phyloP scores from a whole-genome alignment of 2,113 vertebrate genomes.

The Tenebrosternarchus preto region DNA sequence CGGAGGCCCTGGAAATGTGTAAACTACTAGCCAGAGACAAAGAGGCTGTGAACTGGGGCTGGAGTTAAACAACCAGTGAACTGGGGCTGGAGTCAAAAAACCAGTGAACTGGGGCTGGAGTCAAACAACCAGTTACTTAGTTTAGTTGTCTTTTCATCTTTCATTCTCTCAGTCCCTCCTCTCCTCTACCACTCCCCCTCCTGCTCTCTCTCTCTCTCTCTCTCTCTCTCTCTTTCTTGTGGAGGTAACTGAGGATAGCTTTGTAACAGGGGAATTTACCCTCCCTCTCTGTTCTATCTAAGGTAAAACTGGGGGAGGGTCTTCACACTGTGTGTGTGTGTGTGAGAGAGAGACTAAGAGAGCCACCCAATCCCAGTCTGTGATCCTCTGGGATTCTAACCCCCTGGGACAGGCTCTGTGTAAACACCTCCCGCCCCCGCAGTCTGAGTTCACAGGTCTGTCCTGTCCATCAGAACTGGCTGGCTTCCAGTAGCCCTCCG shows the following conservation, averaged over 20 bases:
- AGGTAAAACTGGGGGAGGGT: constrained; percentile 38
- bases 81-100: not conserved
- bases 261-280: constrained; percentile 48
- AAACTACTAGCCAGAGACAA: constrained; percentile 9
- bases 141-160: constrained; percentile 18
- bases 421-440: constrained; percentile 56
- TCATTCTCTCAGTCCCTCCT: too few species aligned
- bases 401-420: constrained; percentile 67
- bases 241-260: constrained; percentile 14
- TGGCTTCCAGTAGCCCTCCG: not conserved
- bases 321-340: constrained; percentile 34
- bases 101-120: not conserved
- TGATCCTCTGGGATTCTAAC: constrained; percentile 67
- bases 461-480: too few species aligned
- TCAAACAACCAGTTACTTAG: constrained; percentile 39
- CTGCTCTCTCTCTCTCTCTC: constrained; percentile 14
- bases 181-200: not conserved
- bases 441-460: too few species aligned
- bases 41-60: not conserved
- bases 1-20: not conserved
- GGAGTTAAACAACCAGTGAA: constrained; percentile 25
- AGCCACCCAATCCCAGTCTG: constrained; percentile 57
- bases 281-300: constrained; percentile 42
- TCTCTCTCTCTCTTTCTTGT: constrained; percentile 6
- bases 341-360: constrained; percentile 18